Conservation (phyloP, 1,140 invertebrate species). For the Pogonomyrmex californicus region DNA sequence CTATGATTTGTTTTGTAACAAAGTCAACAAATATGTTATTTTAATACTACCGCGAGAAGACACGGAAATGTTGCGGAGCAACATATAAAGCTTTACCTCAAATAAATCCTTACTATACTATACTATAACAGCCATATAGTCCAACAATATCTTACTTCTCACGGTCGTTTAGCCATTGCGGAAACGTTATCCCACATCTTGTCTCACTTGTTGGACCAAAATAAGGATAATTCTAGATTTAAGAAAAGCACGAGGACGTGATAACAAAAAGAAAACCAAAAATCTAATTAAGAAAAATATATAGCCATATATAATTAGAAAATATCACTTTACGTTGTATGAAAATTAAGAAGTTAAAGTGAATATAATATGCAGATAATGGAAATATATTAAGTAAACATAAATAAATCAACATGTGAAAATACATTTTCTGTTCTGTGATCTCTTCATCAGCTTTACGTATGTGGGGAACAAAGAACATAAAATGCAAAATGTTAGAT, state of each 20-base stretch:
- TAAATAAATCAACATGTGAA: slow-evolving; percentile 26
- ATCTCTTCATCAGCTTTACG: slow-evolving; percentile 6
- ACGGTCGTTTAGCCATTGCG: background rate
- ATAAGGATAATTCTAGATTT: slow-evolving; percentile 17
- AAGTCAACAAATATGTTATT: background rate
- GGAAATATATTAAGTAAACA: background rate
- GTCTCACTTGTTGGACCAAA: background rate
- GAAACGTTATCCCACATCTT: background rate
- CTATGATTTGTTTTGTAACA: background rate
- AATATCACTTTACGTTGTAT: background rate
- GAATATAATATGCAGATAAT: slow-evolving; percentile 24
- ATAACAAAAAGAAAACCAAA: background rate
- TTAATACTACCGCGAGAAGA: background rate
- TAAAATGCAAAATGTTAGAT: background rate
- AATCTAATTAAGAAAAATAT: slow-evolving; percentile 12
- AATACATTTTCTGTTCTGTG: slow-evolving; percentile 28
- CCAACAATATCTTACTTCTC: slow-evolving; percentile 37
- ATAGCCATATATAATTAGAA: background rate
- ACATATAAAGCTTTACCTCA: slow-evolving; percentile 22
- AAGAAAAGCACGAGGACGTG: background rate
- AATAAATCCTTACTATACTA: slow-evolving; percentile 36
- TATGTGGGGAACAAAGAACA: background rate
- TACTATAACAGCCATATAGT: slow-evolving; percentile 1
- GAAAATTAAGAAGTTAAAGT: background rate
- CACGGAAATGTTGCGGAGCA: background rate